Percentiles rank a stretch among this genome's conserved stretches.
phyloP scores from a whole-genome alignment of 2,888 invertebrate genomes.

The Ormyrus thymus region DNA sequence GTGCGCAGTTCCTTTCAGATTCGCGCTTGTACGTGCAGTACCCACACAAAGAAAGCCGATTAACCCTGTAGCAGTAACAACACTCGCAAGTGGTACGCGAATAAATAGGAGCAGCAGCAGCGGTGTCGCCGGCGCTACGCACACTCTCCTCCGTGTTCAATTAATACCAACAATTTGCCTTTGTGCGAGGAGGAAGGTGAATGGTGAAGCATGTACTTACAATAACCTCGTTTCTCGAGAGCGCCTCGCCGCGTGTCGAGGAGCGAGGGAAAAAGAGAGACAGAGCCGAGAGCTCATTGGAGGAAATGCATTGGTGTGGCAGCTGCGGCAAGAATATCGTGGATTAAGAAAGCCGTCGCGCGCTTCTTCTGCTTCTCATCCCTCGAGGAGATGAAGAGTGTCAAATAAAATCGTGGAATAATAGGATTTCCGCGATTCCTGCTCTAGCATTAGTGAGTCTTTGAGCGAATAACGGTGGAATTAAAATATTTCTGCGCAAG shows the following conservation, averaged over 20 bases:
- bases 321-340: conserved; percentile 38
- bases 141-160: conserved; percentile 61
- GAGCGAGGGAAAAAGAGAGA: conserved; percentile 57
- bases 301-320: conserved; percentile 32
- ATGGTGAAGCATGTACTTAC: conserved; percentile 67
- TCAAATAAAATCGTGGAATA: conserved; percentile 67
- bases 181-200: conserved; percentile 64
- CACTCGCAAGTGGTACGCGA: not conserved
- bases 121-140: conserved; percentile 41
- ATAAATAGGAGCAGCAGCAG: conserved; percentile 34
- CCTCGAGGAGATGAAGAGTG: not conserved
- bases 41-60: not conserved
- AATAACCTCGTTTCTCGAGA: conserved; percentile 69
- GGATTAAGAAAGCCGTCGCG: conserved; percentile 50
- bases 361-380: conserved; percentile 20
- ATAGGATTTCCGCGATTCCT: conserved; percentile 67
- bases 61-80: not conserved
- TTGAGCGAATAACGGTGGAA: conserved; percentile 70
- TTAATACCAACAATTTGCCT: conserved; percentile 70
- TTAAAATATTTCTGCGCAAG: conserved; percentile 68
- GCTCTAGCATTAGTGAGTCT: conserved; percentile 68
- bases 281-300: conserved; percentile 26
- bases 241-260: conserved; percentile 55
- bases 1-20: conserved; percentile 19
- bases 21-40: not conserved